Percentiles rank a stretch among this genome's conserved stretches.
Conservation (phyloP, 2,113 vertebrate species). For the Heterotilapia buettikoferi region DNA sequence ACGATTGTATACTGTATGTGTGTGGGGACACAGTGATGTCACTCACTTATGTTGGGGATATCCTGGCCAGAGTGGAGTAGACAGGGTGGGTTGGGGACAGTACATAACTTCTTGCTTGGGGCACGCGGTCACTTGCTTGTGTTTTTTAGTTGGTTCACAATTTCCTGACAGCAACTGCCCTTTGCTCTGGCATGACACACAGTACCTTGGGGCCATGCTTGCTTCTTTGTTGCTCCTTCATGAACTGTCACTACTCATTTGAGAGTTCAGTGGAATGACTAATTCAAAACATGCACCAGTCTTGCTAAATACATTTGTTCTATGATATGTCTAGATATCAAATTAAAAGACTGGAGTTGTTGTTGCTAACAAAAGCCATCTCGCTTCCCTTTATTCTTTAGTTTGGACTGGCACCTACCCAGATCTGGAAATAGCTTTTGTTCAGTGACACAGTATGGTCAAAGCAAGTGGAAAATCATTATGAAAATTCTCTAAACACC, state of each 20-base stretch:
- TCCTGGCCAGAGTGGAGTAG: neutral
- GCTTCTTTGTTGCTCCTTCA: constrained; percentile 4
- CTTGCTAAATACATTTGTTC: neutral
- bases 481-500: neutral
- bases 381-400: neutral
- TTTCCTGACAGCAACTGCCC: constrained; percentile 39
- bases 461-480: neutral
- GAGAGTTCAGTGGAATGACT: neutral
- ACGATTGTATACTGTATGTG: neutral
- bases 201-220: constrained; percentile 10
- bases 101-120: constrained; percentile 18
- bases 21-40: neutral
- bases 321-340: neutral
- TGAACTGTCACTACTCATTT: constrained; percentile 48
- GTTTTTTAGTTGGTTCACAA: constrained; percentile 8
- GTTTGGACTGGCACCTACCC: neutral
- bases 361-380: neutral
- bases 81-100: constrained; percentile 13
- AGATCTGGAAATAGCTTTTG: neutral
- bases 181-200: constrained; percentile 35
- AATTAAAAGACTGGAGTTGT: neutral
- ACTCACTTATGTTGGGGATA: neutral
- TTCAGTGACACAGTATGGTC: neutral
- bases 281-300: neutral
- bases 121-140: constrained; percentile 2